phyloP scores from a whole-genome alignment of 2,797 vertebrate genomes.

The Melanotaenia maccullochi region DNA sequence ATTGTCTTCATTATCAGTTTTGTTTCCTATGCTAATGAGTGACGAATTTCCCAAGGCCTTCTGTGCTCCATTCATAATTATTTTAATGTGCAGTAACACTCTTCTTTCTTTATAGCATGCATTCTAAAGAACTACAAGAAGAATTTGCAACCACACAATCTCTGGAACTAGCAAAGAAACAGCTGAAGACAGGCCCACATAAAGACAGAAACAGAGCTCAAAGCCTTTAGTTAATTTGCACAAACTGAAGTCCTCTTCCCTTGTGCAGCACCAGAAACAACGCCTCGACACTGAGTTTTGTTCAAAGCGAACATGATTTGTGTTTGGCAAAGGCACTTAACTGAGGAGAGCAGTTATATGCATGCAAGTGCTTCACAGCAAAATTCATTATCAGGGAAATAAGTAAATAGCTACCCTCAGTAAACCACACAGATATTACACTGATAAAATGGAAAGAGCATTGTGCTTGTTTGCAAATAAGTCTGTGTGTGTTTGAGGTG shows the following conservation, averaged over 20 bases:
- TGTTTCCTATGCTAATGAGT: conserved; percentile 1
- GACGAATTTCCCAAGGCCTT: conserved; percentile 20
- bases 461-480: conserved; percentile 16
- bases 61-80: not conserved
- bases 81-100: not conserved
- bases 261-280: conserved; percentile 40
- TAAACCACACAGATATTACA: conserved; percentile 61
- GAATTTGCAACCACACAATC: conserved; percentile 11
- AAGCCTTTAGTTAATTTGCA: conserved; percentile 47
- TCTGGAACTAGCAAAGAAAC: conserved; percentile 17
- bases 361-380: conserved; percentile 30
- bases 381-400: conserved; percentile 65
- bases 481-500: conserved; percentile 3
- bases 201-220: conserved; percentile 46
- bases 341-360: conserved; percentile 36
- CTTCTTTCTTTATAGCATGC: not conserved
- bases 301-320: conserved; percentile 70
- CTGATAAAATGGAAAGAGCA: conserved; percentile 53
- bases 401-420: conserved; percentile 57
- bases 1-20: conserved; percentile 6
- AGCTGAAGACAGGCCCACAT: conserved; percentile 23
- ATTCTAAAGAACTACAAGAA: conserved; percentile 3
- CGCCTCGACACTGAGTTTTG: conserved; percentile 38
- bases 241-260: conserved; percentile 43
- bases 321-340: conserved; percentile 49